A percentile compares a stretch with the other conserved stretches of the same genome.
These are phyloP conservation scores for Homarus gammarus DNA, from an alignment of 2,888 invertebrate species.

Conservation along the genomic window DNA sequence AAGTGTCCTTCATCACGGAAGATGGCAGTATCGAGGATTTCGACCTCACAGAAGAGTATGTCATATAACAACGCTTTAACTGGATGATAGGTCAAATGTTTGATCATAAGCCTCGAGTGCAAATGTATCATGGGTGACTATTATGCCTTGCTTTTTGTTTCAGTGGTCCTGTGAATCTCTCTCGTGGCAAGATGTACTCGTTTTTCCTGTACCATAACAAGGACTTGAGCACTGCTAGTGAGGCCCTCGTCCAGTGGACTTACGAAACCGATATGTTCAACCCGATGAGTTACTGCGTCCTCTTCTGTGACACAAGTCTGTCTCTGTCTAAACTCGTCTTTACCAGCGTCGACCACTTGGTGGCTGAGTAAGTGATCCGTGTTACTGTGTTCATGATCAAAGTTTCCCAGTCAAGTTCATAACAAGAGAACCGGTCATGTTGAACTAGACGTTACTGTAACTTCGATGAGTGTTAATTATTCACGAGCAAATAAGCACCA, in stretches of 20 bases:
- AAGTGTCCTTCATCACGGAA: conserved; percentile 67
- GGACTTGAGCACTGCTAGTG: conserved; percentile 46
- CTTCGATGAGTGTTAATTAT: too few species aligned
- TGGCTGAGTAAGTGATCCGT: neutral
- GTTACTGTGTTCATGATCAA: too few species aligned
- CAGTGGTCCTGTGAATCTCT: conserved; percentile 2
- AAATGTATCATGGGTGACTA: too few species aligned
- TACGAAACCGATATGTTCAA: conserved; percentile 70
- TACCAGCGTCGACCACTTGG: conserved; percentile 35
- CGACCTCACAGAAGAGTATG: conserved; percentile 64
- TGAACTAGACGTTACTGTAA: too few species aligned
- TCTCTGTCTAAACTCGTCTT: conserved; percentile 45
- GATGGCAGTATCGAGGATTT: conserved; percentile 66
- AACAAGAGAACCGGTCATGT: too few species aligned
- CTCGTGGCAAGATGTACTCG: conserved; percentile 20
- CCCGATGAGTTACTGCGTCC: conserved; percentile 64
- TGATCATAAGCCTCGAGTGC: neutral
- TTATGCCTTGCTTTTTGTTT: neutral
- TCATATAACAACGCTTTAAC: neutral
- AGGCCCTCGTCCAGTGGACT: conserved; percentile 61
- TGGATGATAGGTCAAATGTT: neutral
- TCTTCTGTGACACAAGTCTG: conserved; percentile 58
- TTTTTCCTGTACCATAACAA: conserved; percentile 46
- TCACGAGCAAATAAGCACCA: too few species aligned
- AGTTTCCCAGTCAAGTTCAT: too few species aligned